These are phyloP conservation scores for Oreochromis aureus DNA, from an alignment of 2,113 vertebrate species.

Conservation along the genomic window DNA sequence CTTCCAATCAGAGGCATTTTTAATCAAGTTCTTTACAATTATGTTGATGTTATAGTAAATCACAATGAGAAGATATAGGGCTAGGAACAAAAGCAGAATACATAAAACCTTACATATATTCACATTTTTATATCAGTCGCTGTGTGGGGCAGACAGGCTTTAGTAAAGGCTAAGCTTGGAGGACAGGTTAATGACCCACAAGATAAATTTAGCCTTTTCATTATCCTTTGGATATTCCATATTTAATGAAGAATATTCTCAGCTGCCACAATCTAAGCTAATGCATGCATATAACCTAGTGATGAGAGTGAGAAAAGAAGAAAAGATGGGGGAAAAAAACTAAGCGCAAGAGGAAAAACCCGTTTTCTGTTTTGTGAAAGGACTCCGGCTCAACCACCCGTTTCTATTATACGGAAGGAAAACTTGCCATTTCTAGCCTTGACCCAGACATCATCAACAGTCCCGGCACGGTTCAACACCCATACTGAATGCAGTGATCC, in stretches of 20 bases:
- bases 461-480: conserved; percentile 17
- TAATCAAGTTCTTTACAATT: conserved; percentile 39
- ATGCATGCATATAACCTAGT: conserved; percentile 1
- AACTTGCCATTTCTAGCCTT: conserved; percentile 34
- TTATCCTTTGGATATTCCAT: conserved; percentile 13
- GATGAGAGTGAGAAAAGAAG: not conserved
- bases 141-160: not conserved
- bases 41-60: conserved; percentile 7
- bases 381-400: not conserved
- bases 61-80: not conserved
- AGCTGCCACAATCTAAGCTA: not conserved
- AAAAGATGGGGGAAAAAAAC: not conserved
- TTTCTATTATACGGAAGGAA: conserved; percentile 36
- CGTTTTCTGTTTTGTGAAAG: not conserved
- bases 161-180: not conserved
- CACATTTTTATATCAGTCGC: not conserved
- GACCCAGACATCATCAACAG: conserved; percentile 35
- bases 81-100: not conserved
- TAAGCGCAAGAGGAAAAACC: not conserved
- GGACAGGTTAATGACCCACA: conserved; percentile 46
- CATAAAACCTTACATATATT: not conserved
- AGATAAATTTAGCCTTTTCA: conserved; percentile 46
- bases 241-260: conserved; percentile 40
- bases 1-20: conserved; percentile 45
- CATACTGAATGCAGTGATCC: conserved; percentile 18